Base-by-base conservation (phyloP, 2,888 invertebrate genomes). In the Germaria angustata region DNA sequence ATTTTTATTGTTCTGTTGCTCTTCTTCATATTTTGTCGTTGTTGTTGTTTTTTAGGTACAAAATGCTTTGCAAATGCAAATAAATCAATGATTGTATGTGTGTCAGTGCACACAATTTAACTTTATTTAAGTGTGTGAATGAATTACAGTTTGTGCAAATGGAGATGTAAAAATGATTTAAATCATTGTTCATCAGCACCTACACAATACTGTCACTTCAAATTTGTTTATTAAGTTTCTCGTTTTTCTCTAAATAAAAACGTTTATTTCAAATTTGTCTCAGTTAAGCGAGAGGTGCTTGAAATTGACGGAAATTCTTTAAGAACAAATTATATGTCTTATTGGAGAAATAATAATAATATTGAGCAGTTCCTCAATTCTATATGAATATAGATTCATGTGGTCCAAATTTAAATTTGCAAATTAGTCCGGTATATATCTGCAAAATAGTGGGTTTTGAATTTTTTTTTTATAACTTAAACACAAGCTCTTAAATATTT, bases 71-170 rank as follows among this genome's bases (percentile, higher is more conserved):
- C 55, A 55, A 72, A 72, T 71, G 24, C 15, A 81, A 59, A 66
- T 61, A 77, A 77, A 66, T 55, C 77, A 46, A n/a, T 77, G 81
- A 66, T 66, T 77, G 72, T 61, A 66, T 71, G 71, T 66, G 53
- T 72, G 81, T 72, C 59, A 72, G 22, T 81, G 81, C 72, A 77
- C 77, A 77, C 77, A 81, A 81, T 81, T 81, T 55, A 71, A 77
- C 77, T 34, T 61, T 24, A 68, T 68, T 77, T 59, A 34, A 49
- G 22, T 39, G 65, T 59, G 63, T 39, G 28, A 34, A 13, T 24
- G 24, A 17, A 6, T 49, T 28, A 5, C 17, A 36, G 65, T 36
- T 20, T 55, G 24, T 63, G 15, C n/a, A 59, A 24, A 59, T 57
- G 32, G 34, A 28, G 9, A 77, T 66, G 72, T 61, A 44, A 79